Conservation (phyloP, 2,888 invertebrate species). For the Protonemura montana region DNA sequence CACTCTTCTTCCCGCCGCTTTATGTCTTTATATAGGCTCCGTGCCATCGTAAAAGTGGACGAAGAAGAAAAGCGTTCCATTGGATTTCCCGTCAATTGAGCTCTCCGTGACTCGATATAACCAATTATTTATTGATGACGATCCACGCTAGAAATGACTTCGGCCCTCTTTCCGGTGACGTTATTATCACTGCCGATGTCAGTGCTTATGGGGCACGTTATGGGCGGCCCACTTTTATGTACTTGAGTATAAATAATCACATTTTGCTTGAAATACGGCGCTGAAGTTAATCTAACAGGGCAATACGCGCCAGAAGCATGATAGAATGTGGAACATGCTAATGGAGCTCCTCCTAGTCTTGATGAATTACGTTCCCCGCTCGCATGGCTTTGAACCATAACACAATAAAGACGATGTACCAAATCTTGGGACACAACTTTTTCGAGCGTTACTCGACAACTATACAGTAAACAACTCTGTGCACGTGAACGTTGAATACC, state of each 20-base stretch:
- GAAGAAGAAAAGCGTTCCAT: not conserved
- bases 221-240: not conserved
- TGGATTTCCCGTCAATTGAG: not conserved
- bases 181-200: not conserved
- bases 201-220: not conserved
- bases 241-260: not conserved
- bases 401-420: not conserved
- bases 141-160: not conserved
- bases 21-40: not conserved
- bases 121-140: conserved; percentile 12
- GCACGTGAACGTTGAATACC: not conserved
- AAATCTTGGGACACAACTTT: not conserved
- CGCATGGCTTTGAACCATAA: not conserved
- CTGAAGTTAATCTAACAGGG: not conserved
- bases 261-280: not conserved
- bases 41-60: not conserved
- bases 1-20: not conserved
- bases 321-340: not conserved
- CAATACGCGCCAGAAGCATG: not conserved
- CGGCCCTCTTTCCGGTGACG: not conserved
- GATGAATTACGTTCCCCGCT: not conserved
- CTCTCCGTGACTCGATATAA: not conserved
- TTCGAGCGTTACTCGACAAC: too few species aligned
- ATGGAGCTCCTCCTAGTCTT: not conserved
- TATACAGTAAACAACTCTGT: too few species aligned